Percentiles rank a stretch among this genome's conserved stretches.
Evolutionary conservation across 2,888 invertebrate genomes (phyloP).

Genomic region (Nephrotoma guestfalica): DNA sequence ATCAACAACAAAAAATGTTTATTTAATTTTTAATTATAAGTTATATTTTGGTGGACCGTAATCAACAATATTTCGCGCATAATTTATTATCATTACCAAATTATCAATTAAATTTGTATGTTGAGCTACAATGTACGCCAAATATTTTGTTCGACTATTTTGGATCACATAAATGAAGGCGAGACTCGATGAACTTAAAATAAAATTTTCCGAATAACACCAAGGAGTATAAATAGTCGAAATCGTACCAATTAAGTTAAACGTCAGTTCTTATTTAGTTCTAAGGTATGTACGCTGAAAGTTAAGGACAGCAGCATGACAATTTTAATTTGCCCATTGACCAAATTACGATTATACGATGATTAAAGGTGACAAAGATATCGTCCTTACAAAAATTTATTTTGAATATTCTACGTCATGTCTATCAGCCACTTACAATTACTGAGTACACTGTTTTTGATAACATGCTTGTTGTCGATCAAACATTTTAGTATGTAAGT

Average conservation of each 20-base stretch:
- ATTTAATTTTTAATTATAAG: not conserved
- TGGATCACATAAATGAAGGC: not conserved
- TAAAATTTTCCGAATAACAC: not conserved
- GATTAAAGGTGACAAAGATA: slow-evolving; percentile 23
- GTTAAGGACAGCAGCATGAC: not conserved
- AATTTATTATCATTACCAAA: not conserved
- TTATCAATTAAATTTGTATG: not conserved
- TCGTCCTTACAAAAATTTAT: slow-evolving; percentile 32
- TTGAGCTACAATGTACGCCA: not conserved
- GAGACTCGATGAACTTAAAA: not conserved
- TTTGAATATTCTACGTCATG: slow-evolving; percentile 18
- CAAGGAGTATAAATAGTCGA: not conserved
- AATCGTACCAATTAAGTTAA: not conserved
- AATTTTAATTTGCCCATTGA: not conserved
- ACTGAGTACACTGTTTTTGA: slow-evolving; percentile 1
- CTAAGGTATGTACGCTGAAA: not conserved
- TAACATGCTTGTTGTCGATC: slow-evolving; percentile 5
- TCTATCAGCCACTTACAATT: slow-evolving; percentile 9
- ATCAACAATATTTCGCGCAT: not conserved
- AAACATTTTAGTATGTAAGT: slow-evolving; percentile 7
- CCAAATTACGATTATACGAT: not conserved
- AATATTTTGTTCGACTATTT: not conserved
- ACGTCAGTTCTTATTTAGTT: not conserved
- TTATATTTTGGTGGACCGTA: not conserved
- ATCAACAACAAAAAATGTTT: not conserved